phyloP scores from a whole-genome alignment of 1,140 invertebrate species.

The Atta cephalotes region DNA sequence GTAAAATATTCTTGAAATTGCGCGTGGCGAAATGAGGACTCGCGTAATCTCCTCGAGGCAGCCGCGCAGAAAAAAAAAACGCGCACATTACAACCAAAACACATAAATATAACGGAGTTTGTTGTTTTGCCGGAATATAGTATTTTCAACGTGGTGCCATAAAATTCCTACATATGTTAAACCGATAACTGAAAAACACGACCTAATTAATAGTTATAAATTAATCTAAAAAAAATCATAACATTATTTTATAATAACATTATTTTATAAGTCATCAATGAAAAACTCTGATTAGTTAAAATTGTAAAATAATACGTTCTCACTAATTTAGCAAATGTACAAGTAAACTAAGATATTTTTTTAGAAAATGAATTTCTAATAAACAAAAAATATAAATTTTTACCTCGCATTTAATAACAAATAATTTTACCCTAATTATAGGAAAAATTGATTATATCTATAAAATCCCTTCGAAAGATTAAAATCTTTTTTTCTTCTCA shows the following conservation, averaged over 20 bases:
- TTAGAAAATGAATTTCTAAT: not conserved
- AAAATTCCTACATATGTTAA: conserved; percentile 6
- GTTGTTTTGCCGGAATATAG: conserved; percentile 25
- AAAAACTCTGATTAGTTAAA: conserved; percentile 21
- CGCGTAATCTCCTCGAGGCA: conserved; percentile 30
- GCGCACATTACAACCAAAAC: conserved; percentile 10
- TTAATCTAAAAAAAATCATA: conserved; percentile 45
- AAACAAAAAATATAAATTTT: not conserved
- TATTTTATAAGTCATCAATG: conserved; percentile 32
- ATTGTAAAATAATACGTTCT: conserved; percentile 28
- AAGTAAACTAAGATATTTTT: not conserved
- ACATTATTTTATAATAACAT: conserved; percentile 24
- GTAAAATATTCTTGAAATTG: conserved; percentile 45
- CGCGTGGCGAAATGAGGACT: conserved; percentile 39
- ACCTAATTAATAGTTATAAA: conserved; percentile 65
- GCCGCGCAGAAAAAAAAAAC: conserved; percentile 17
- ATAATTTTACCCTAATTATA: not conserved
- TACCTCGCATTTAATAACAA: not conserved
- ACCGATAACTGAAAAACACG: conserved; percentile 17
- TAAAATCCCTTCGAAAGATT: not conserved
- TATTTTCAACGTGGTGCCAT: conserved; percentile 26
- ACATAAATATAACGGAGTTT: conserved; percentile 36
- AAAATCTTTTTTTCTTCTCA: not conserved
- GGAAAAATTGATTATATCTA: conserved; percentile 1
- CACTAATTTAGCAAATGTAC: not conserved